Evolutionary conservation across 1,140 invertebrate genomes (phyloP).

Genomic region (Drosophila navojoa): DNA sequence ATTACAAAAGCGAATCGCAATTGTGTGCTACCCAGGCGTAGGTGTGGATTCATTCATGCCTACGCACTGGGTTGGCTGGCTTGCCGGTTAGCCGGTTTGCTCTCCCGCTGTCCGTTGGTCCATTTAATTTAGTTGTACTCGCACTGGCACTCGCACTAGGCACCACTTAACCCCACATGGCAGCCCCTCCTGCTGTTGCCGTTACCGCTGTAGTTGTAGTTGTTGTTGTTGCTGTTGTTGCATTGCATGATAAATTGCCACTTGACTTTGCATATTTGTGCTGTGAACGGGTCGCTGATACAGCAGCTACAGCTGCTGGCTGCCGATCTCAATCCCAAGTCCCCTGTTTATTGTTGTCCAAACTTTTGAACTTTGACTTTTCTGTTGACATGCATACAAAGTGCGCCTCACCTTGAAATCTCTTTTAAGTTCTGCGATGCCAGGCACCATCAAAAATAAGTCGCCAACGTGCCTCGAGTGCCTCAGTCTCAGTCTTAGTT

Average conservation of each 20-base stretch:
- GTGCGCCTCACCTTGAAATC: constrained; percentile 69
- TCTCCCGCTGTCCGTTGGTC: constrained; percentile 35
- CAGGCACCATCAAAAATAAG: constrained; percentile 30
- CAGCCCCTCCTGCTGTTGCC: constrained; percentile 9
- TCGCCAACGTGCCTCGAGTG: constrained; percentile 26
- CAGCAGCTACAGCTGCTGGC: constrained; percentile 6
- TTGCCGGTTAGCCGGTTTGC: constrained; percentile 7
- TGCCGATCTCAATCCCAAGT: constrained; percentile 20
- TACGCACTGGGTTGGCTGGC: constrained; percentile 42
- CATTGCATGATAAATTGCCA: constrained; percentile 76
- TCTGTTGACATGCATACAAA: background rate
- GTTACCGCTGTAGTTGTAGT: too few species aligned
- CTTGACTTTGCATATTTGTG: constrained; percentile 79
- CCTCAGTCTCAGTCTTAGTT: background rate
- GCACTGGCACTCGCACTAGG: constrained; percentile 18
- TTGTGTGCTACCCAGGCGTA: constrained; percentile 24
- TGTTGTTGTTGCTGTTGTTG: constrained; percentile 18
- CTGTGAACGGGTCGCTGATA: constrained; percentile 44
- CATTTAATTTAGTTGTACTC: constrained; percentile 64
- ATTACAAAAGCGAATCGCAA: background rate
- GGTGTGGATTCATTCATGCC: constrained; percentile 58
- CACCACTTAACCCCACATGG: constrained; percentile 70
- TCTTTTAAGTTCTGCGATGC: constrained; percentile 63
- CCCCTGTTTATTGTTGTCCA: constrained; percentile 54
- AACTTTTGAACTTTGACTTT: constrained; percentile 74